Evolutionary conservation across 2,888 invertebrate genomes (phyloP), one percentile per base, ranked within the genome.

Genomic region (Ephialtes manifestator): DNA sequence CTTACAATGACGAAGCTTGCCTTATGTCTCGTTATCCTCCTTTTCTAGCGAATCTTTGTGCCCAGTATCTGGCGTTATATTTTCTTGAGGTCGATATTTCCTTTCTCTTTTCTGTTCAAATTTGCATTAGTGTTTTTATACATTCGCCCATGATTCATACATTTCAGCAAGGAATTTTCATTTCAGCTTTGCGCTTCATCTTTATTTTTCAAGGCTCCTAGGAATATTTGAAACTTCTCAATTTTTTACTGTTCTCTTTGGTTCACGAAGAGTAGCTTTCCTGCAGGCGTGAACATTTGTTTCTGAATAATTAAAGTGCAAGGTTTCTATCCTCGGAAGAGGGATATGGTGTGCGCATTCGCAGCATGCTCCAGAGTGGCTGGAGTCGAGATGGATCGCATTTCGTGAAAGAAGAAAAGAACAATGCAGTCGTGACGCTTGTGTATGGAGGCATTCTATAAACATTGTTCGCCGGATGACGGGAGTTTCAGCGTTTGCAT

Each of bases 391-490:
- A 51, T 55, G 48, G 51, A 46, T 68, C 28, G 35, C 31, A 58
- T 46, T 55, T 39, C 43, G 13, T 39, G 46, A 55, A 43, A 31
- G 46, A 60, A 24, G 18, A 48, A 67, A 72, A 67, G 58, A 48
- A n/a, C 20, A 15, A 75, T 55, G 24, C 68, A 81, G 60, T 35
- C 58, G 48, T 78, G 72, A 39, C 53, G 43, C 20, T 11, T 20
- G 24, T 58, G 28, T 13, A 55, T 65, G 51, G 46, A 15, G 20
- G 15, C 67, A 83, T 80, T 83, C 46, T 70, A 76, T 65, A 76
- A 84, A 80, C 80, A 79, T 79, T 79, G 83, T 79, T 80, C 55
- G 71, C 70, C 28, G 70, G 55, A 76, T 78, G 78, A 82, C 70
- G 78, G 63, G 65, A 48, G 53, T 65, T 71, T 70, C 58, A 18